Base-by-base conservation (phyloP, 23 tunicate species). In the Halocynthia aurantium region DNA sequence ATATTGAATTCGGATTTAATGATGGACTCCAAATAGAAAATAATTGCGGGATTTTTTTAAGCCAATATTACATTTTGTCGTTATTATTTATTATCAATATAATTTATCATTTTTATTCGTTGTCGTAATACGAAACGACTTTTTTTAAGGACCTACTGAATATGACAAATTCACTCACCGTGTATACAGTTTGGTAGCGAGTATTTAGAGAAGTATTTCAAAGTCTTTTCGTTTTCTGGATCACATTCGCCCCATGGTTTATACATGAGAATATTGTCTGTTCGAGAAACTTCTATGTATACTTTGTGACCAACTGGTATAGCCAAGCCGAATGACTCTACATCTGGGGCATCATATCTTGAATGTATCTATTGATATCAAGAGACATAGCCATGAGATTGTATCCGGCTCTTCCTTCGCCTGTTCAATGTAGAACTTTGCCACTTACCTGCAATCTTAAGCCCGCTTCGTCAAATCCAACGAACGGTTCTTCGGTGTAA, bases 221-320 rank as follows among this genome's bases (percentile, higher is more conserved):
- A 70, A 51, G 66, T 66, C 19, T 66, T 61, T 69, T 84, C 73
- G 12, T 57, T 69, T 2, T 67, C 67, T 56, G 82, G 82, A 22
- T 77, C 77, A 70, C 88, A 84, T 19, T 57, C 54, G 69, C 88
- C 88, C 88, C 88, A 84, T 2, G 88, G 88, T 31, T 51, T 7
- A 44, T 84, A 22, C 77, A 84, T 67, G 8, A 84, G 44, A 12
- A 77, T 49, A 4, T 52, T 52, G 61, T 84, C 82, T 67, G 51
- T 67, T 6, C 82, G 58, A 12, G 71, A n/a, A 50, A 84, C 22
- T 51, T 63, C 75, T 40, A 81, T 81, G 20, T 52, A 84, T 5
- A 77, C 88, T 69, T 84, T 84, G 11, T 51, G 50, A 51, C 82
- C 88, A 49, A 77, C 82, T 69, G 82, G 88, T 50, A 84, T 60